Conservation (phyloP, 2,888 invertebrate species). For the Drosophila greeni region DNA sequence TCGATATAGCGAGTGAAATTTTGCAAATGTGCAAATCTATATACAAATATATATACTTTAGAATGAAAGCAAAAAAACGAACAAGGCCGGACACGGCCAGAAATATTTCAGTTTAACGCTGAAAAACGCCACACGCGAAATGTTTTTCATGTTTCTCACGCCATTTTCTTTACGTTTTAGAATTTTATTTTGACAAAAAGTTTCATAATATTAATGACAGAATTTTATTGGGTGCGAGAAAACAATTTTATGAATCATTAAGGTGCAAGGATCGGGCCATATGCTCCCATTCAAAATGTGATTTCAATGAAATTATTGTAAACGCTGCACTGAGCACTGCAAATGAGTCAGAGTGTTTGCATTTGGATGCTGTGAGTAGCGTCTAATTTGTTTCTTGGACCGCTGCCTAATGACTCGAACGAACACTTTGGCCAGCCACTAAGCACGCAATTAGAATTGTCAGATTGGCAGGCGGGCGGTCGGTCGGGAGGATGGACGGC, state of each 20-base stretch:
- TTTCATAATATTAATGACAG: conserved; percentile 41
- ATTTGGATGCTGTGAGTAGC: conserved; percentile 49
- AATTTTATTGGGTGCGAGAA: conserved; percentile 38
- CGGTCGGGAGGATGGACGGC: conserved; percentile 15
- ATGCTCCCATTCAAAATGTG: conserved; percentile 26
- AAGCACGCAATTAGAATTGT: conserved; percentile 42
- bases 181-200: conserved; percentile 33
- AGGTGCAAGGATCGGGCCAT: conserved; percentile 30
- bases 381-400: conserved; percentile 47
- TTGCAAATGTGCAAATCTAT: conserved; percentile 61
- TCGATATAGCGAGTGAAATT: conserved; percentile 37
- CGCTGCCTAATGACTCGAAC: conserved; percentile 50
- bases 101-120: conserved; percentile 30
- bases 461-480: conserved; percentile 51
- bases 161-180: conserved; percentile 4
- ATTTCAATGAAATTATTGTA: conserved; percentile 41
- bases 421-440: conserved; percentile 48
- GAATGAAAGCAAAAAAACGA: conserved; percentile 13
- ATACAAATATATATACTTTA: conserved; percentile 9
- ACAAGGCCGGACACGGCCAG: conserved; percentile 56
- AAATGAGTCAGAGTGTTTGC: conserved; percentile 57
- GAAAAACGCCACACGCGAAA: conserved; percentile 39
- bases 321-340: conserved; percentile 36
- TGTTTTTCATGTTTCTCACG: conserved; percentile 34
- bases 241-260: conserved; percentile 64